Percentiles rank a stretch among this genome's conserved stretches.
phyloP scores from a whole-genome alignment of 2,113 vertebrate species.

The Ceyx melanurus region DNA sequence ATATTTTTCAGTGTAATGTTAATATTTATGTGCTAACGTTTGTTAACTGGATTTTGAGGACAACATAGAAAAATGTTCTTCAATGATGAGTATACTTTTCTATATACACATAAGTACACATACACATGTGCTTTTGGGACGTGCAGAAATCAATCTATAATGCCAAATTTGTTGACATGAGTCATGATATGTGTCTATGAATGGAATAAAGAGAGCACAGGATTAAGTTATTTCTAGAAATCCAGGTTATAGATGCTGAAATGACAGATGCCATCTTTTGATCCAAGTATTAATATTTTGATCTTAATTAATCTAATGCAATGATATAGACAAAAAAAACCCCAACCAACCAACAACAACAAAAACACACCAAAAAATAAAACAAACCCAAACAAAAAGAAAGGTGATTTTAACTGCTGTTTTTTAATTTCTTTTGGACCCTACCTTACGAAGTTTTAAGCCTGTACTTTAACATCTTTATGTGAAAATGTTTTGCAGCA shows the following conservation, averaged over 20 bases:
- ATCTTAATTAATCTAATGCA: neutral
- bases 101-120: neutral
- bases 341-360: no score
- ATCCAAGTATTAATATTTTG: neutral
- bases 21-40: neutral
- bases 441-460: neutral
- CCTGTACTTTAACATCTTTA: neutral
- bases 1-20: neutral
- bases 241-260: neutral
- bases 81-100: neutral
- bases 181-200: neutral
- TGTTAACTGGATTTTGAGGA: neutral
- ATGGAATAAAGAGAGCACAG: neutral
- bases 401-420: neutral
- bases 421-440: neutral
- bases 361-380: neutral
- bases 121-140: neutral
- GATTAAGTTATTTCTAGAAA: neutral
- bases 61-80: neutral
- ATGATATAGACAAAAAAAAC: neutral
- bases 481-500: neutral
- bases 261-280: neutral
- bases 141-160: neutral
- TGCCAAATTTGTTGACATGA: neutral
- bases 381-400: no score